Evolutionary conservation across 2,888 invertebrate species (phyloP).

Genomic region (Ischnura elegans): DNA sequence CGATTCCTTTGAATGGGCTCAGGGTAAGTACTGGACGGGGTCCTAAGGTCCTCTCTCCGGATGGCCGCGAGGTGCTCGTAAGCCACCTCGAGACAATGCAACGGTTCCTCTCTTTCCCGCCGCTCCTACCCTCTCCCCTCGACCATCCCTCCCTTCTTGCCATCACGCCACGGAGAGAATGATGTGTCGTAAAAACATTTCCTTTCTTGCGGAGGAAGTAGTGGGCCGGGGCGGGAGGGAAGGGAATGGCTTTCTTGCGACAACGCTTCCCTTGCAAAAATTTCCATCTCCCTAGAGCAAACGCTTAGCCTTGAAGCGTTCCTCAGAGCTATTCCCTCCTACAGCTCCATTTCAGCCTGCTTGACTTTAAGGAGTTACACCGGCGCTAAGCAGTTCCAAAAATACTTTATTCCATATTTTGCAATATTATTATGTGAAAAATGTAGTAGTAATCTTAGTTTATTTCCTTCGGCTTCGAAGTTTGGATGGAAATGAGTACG

Average conservation of each 20-base stretch:
- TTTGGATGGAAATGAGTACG: too few species aligned
- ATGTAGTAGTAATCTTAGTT: too few species aligned
- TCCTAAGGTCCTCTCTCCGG: not conserved
- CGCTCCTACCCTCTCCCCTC: not conserved
- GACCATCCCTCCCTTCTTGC: not conserved
- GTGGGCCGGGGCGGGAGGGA: not conserved
- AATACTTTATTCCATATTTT: too few species aligned
- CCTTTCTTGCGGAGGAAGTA: not conserved
- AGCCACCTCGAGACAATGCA: constrained; percentile 7
- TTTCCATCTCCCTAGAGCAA: not conserved
- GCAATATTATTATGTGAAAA: too few species aligned
- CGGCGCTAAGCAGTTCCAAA: too few species aligned
- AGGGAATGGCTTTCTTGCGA: not conserved
- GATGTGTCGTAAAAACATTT: constrained; percentile 62
- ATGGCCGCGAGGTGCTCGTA: not conserved
- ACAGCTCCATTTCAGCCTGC: too few species aligned
- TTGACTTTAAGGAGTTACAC: too few species aligned
- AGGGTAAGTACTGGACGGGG: not conserved
- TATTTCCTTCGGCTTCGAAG: too few species aligned
- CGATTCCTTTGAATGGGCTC: not conserved
- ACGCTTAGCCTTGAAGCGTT: not conserved
- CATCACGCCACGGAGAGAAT: not conserved
- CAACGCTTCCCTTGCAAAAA: not conserved
- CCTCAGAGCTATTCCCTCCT: not conserved
- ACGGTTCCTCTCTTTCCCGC: constrained; percentile 14